Conservation (phyloP, 2,797 vertebrate species). For the Smutsia temminckii region DNA sequence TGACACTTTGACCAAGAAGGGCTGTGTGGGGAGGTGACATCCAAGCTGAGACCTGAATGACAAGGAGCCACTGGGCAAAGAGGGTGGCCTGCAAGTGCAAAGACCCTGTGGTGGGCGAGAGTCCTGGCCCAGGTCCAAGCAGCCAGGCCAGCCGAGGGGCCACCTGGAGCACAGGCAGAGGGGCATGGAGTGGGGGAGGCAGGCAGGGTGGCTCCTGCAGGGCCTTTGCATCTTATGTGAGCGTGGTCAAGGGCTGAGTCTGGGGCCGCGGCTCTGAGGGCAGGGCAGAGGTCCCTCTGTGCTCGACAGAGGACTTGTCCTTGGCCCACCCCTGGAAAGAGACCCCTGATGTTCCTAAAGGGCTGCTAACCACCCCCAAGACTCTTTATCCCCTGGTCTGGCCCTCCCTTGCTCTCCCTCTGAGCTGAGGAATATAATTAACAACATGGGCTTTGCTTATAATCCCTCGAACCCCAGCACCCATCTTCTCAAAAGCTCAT, state of each 20-base stretch:
- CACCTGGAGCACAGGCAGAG: fast-evolving
- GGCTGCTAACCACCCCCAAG: not conserved
- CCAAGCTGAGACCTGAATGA: not conserved
- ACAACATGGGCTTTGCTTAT: fast-evolving
- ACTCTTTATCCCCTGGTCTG: fast-evolving
- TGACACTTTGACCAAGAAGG: not conserved
- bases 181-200: fast-evolving
- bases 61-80: not conserved
- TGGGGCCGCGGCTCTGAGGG: not conserved
- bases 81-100: not conserved
- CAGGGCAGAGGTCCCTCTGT: not conserved
- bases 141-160: not conserved
- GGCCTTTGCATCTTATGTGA: not conserved
- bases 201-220: fast-evolving
- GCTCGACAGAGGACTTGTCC: not conserved
- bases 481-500: not conserved
- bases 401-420: fast-evolving
- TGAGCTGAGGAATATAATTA: fast-evolving
- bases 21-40: not conserved
- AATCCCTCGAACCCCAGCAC: fast-evolving
- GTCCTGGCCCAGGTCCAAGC: no score
- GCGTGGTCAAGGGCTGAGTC: not conserved
- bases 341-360: fast-evolving
- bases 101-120: not conserved
- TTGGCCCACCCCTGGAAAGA: not conserved